Percentiles rank a stretch among this genome's conserved stretches.
phyloP scores from a whole-genome alignment of 2,113 vertebrate genomes.

The Pomatorhinus ruficollis region DNA sequence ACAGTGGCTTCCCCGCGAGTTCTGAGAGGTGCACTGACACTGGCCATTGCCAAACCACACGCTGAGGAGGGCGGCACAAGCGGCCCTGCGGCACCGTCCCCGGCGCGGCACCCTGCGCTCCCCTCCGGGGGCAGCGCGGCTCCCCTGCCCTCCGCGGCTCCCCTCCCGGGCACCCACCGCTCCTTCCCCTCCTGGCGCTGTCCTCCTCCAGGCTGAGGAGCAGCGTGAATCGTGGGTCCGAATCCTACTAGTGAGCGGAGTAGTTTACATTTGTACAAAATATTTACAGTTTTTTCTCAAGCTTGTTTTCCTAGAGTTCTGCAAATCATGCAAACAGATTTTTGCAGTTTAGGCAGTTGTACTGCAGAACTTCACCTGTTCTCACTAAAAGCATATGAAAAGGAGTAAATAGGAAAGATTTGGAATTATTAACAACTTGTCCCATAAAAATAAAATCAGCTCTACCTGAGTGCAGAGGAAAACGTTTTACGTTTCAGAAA shows the following conservation, averaged over 20 bases:
- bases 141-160: neutral
- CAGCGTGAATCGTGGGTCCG: neutral
- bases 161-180: fast-evolving
- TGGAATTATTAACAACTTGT: neutral
- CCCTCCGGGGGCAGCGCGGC: fast-evolving
- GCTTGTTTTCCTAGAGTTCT: slow-evolving; percentile 7
- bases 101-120: fast-evolving
- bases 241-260: neutral
- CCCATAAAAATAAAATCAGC: neutral
- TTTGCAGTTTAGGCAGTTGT: neutral
- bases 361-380: neutral
- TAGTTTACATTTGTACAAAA: slow-evolving; percentile 28
- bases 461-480: neutral
- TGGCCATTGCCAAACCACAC: fast-evolving
- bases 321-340: neutral
- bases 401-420: neutral
- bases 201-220: neutral
- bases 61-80: neutral
- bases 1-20: neutral
- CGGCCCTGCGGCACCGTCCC: neutral
- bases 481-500: neutral
- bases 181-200: neutral
- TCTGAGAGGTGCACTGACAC: neutral
- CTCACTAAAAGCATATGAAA: neutral
- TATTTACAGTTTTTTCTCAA: slow-evolving; percentile 17